Percentiles rank a stretch among this genome's conserved stretches.
These are phyloP conservation scores for Thermophis baileyi DNA, from an alignment of 2,113 vertebrate species.

Conservation along the genomic window DNA sequence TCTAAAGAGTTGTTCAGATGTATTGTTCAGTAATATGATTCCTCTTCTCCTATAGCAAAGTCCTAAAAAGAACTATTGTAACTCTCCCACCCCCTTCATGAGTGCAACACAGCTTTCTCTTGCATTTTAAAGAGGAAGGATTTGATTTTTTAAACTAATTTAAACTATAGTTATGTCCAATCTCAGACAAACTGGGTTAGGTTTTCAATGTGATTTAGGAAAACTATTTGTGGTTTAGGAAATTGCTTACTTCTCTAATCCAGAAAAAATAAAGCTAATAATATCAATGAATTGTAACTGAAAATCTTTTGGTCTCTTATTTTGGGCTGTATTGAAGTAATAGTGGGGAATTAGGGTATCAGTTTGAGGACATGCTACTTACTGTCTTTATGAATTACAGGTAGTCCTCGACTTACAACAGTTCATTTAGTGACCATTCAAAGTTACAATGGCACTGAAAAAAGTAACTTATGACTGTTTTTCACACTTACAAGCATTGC, in stretches of 20 bases:
- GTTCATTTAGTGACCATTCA: no score
- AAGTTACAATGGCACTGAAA: no score
- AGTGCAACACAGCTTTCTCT: background rate
- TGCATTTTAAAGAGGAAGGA: background rate
- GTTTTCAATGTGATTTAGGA: background rate
- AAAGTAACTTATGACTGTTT: no score
- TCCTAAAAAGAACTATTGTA: background rate
- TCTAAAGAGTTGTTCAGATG: background rate
- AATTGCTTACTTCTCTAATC: background rate
- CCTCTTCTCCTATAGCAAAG: background rate
- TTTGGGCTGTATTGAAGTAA: background rate
- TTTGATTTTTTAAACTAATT: background rate
- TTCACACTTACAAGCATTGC: no score
- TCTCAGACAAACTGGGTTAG: background rate
- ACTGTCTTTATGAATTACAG: background rate
- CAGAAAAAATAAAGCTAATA: background rate
- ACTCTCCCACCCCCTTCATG: background rate
- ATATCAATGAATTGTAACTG: background rate
- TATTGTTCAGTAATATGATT: background rate
- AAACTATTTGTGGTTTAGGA: background rate
- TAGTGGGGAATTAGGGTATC: background rate
- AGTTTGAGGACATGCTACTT: background rate
- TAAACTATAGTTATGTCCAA: background rate
- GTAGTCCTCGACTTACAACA: no score
- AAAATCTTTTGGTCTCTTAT: background rate